phyloP scores from a whole-genome alignment of 2,888 invertebrate species.

The Perdita meconis region DNA sequence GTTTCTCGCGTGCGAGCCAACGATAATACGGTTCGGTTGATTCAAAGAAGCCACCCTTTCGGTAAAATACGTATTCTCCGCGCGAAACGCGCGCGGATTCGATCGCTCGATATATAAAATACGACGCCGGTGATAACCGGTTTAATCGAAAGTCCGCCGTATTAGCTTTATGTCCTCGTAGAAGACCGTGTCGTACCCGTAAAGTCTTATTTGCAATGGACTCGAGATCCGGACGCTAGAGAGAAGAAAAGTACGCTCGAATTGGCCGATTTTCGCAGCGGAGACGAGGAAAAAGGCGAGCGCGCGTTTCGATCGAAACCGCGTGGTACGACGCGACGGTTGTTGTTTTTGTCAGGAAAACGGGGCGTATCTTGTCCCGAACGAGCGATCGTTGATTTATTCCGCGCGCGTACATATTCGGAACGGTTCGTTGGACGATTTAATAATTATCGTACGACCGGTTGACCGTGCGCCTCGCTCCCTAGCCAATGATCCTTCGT shows the following conservation, averaged over 20 bases:
- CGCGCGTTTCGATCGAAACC: no score
- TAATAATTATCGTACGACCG: conserved; percentile 75
- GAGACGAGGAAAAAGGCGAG: no score
- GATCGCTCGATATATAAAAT: neutral
- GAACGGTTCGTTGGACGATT: conserved; percentile 72
- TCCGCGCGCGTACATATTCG: conserved; percentile 67
- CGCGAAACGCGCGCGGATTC: no score
- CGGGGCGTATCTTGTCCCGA: conserved; percentile 31
- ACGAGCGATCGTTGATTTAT: conserved; percentile 70
- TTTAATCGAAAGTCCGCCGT: neutral
- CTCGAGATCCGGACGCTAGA: neutral
- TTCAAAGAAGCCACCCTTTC: no score
- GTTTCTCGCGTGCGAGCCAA: neutral
- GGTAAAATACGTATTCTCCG: no score
- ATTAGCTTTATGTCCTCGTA: neutral
- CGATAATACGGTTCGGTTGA: neutral
- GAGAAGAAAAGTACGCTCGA: neutral
- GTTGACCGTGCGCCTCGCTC: conserved; percentile 52
- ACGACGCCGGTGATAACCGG: neutral
- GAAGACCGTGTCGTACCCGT: neutral
- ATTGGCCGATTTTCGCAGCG: neutral
- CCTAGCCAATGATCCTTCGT: conserved; percentile 43
- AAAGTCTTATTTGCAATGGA: neutral
- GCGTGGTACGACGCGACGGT: neutral
- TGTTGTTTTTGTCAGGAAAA: conserved; percentile 23